A percentile compares a stretch with the other conserved stretches of the same genome.
Conservation (phyloP, 2,797 vertebrate species). For the Bufotes viridis region DNA sequence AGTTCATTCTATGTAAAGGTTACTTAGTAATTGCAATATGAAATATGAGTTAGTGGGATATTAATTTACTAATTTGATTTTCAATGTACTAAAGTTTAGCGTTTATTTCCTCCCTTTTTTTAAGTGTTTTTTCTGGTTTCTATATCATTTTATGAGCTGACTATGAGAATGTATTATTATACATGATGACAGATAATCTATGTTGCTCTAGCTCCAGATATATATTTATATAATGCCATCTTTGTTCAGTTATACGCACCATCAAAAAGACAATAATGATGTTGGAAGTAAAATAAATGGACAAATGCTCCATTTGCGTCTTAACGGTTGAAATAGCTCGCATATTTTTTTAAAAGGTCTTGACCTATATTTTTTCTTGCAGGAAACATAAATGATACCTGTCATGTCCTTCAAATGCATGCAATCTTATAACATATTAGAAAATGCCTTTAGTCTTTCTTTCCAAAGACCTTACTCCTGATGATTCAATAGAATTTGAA, state of each 20-base stretch:
- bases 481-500: conserved; percentile 49
- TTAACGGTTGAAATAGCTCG: conserved; percentile 35
- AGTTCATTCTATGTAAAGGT: not conserved
- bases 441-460: conserved; percentile 49
- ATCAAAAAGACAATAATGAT: conserved; percentile 5
- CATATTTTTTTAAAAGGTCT: conserved; percentile 34
- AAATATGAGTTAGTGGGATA: not conserved
- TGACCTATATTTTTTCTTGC: conserved; percentile 34
- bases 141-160: not conserved
- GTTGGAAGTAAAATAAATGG: conserved; percentile 38
- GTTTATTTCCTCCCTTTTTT: not conserved
- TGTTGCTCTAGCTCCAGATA: conserved; percentile 12
- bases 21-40: not conserved
- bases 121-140: not conserved
- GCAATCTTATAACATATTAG: conserved; percentile 51
- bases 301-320: not conserved
- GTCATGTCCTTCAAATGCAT: conserved; percentile 55
- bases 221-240: conserved; percentile 12
- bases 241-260: conserved; percentile 7
- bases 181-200: conserved; percentile 2
- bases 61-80: not conserved
- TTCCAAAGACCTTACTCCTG: conserved; percentile 46
- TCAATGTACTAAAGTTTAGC: not conserved
- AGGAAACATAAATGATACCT: conserved; percentile 47
- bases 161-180: not conserved